These are phyloP conservation scores for Carapus acus DNA, from an alignment of 2,797 vertebrate genomes.

Conservation along the genomic window DNA sequence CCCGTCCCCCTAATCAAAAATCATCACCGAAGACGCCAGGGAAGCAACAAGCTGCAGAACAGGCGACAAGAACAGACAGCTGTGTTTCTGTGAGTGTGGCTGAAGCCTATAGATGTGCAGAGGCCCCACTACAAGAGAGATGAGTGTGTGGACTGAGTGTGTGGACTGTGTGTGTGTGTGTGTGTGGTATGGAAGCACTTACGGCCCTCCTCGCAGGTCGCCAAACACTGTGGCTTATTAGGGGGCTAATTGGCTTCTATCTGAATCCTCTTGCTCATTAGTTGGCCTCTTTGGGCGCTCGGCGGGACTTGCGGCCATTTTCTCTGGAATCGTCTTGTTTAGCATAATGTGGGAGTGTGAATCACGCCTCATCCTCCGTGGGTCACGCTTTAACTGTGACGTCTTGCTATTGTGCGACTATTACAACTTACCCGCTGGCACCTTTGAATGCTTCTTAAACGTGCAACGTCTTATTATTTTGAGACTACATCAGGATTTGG, in stretches of 20 bases:
- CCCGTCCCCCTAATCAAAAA: constrained; percentile 44
- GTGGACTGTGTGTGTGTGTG: not conserved
- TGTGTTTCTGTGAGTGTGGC: not conserved
- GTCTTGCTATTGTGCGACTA: not conserved
- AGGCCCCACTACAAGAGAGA: constrained; percentile 5
- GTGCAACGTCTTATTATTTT: not conserved
- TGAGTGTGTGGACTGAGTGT: not conserved
- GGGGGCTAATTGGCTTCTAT: constrained; percentile 53
- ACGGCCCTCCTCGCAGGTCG: constrained; percentile 14
- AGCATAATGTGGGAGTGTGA: constrained; percentile 13
- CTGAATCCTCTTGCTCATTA: constrained; percentile 48
- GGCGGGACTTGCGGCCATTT: constrained; percentile 3
- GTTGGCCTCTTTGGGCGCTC: constrained; percentile 10
- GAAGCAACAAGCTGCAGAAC: constrained; percentile 7
- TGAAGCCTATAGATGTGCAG: constrained; percentile 9
- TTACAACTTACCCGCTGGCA: not conserved
- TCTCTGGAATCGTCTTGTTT: constrained; percentile 13
- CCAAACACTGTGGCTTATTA: constrained; percentile 36
- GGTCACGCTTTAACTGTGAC: constrained; percentile 3
- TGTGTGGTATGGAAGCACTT: not conserved
- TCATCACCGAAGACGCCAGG: constrained; percentile 12
- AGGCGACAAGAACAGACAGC: not conserved
- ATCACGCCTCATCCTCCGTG: not conserved
- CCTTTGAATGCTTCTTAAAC: not conserved
- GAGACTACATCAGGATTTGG: not conserved